Percentiles rank a stretch among this genome's conserved stretches.
Evolutionary conservation across 2,888 invertebrate species (phyloP).

Genomic region (Epiblema foenella): DNA sequence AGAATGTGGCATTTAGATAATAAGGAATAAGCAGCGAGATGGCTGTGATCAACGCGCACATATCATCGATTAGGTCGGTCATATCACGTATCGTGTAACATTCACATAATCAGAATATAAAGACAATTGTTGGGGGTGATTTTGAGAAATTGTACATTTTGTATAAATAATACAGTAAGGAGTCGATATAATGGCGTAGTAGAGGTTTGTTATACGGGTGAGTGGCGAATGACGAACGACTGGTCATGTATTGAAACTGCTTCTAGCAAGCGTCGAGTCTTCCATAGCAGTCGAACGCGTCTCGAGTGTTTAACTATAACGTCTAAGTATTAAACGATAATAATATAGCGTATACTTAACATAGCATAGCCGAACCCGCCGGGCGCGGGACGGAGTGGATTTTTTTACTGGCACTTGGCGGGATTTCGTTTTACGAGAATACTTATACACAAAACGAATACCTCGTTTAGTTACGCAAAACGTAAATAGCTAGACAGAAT

Average conservation of each 20-base stretch:
- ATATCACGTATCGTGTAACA: constrained; percentile 60
- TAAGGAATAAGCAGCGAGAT: constrained; percentile 51
- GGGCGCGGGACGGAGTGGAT: constrained; percentile 63
- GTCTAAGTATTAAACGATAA: constrained; percentile 83
- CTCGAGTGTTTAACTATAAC: constrained; percentile 75
- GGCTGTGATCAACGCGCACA: constrained; percentile 61
- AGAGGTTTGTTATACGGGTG: constrained; percentile 67
- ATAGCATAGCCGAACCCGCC: constrained; percentile 75
- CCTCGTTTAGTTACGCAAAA: constrained; percentile 81
- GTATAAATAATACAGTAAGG: constrained; percentile 82
- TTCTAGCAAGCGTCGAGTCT: constrained; percentile 83
- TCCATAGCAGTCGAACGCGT: constrained; percentile 83
- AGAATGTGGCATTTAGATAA: constrained; percentile 32
- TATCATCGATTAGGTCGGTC: constrained; percentile 48
- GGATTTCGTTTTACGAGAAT: constrained; percentile 71
- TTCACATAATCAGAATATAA: constrained; percentile 60
- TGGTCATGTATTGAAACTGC: constrained; percentile 80
- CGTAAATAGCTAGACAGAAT: constrained; percentile 75
- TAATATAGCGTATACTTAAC: constrained; percentile 80
- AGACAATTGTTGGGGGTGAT: constrained; percentile 67
- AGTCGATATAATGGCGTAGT: constrained; percentile 77
- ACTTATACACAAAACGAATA: constrained; percentile 80
- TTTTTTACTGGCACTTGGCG: constrained; percentile 71
- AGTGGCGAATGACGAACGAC: constrained; percentile 71
- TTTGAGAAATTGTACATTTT: constrained; percentile 83